phyloP scores from a whole-genome alignment of 2,888 invertebrate genomes.

The Odontothrips loti region DNA sequence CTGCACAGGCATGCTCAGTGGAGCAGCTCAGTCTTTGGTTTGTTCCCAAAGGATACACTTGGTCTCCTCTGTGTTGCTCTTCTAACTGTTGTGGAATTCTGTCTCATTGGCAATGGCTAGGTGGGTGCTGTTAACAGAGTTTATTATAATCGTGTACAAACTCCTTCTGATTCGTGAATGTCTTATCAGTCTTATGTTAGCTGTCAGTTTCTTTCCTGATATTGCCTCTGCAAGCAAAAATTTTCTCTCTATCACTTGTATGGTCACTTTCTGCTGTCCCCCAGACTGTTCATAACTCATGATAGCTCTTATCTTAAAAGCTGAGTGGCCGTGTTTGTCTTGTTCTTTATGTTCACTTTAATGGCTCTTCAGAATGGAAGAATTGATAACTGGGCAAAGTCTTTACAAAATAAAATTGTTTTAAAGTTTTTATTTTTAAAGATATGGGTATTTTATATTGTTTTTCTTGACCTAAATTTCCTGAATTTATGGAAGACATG shows the following conservation, averaged over 20 bases:
- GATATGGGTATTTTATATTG: neutral
- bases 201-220: too few relatives aligned
- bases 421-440: neutral
- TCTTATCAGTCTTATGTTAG: too few relatives aligned
- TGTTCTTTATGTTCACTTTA: neutral
- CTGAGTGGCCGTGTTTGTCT: neutral
- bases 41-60: neutral
- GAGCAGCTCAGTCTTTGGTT: neutral
- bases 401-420: neutral
- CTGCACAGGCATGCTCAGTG: too few relatives aligned
- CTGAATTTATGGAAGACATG: too few relatives aligned
- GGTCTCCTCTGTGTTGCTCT: neutral
- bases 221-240: neutral
- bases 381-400: too few relatives aligned
- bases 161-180: too few relatives aligned
- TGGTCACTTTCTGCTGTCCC: neutral
- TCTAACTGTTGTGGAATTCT: neutral
- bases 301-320: conserved; percentile 1
- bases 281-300: neutral
- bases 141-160: too few relatives aligned
- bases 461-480: too few relatives aligned
- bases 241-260: neutral
- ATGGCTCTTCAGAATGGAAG: too few relatives aligned
- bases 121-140: neutral
- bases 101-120: conserved; percentile 7